Evolutionary conservation across 37 sponge, comb jelly and placozoan genomes (phyloP).

Genomic region (Amphimedon queenslandica): DNA sequence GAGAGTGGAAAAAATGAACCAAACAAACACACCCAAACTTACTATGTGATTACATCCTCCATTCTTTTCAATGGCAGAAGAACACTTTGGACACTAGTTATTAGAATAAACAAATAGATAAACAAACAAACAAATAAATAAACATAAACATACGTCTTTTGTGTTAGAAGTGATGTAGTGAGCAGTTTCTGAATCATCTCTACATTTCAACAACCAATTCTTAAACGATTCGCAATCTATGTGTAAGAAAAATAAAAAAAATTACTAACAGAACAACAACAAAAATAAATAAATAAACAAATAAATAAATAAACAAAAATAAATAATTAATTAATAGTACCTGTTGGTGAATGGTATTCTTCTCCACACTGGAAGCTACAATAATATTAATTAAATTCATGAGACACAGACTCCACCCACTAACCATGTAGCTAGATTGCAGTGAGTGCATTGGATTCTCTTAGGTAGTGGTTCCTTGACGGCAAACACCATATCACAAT

Average conservation of each 20-base stretch:
- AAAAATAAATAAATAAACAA: not conserved
- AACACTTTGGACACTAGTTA: slow-evolving; percentile 87
- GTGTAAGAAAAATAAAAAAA: not conserved
- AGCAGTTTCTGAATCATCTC: slow-evolving; percentile 85
- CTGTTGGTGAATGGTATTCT: slow-evolving; percentile 69
- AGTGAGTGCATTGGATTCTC: slow-evolving; percentile 61
- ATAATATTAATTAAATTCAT: not conserved
- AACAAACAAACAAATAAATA: not conserved
- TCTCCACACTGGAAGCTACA: slow-evolving; percentile 77
- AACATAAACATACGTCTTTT: slow-evolving; percentile 63
- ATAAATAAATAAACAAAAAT: not conserved
- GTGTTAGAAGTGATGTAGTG: slow-evolving; percentile 88
- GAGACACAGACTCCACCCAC: not conserved
- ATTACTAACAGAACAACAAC: not conserved
- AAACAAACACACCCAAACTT: not conserved
- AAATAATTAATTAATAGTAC: slow-evolving; percentile 9
- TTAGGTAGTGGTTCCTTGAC: slow-evolving; percentile 43
- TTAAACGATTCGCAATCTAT: slow-evolving; percentile 57
- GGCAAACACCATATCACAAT: slow-evolving; percentile 69
- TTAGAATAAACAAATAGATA: not conserved
- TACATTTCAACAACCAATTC: slow-evolving; percentile 70
- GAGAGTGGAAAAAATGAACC: no score
- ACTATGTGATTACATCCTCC: slow-evolving; percentile 97
- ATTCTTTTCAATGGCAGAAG: slow-evolving; percentile 83
- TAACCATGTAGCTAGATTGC: slow-evolving; percentile 60